Conservation (phyloP, 1,140 invertebrate genomes). For the Centruroides sculpturatus region DNA sequence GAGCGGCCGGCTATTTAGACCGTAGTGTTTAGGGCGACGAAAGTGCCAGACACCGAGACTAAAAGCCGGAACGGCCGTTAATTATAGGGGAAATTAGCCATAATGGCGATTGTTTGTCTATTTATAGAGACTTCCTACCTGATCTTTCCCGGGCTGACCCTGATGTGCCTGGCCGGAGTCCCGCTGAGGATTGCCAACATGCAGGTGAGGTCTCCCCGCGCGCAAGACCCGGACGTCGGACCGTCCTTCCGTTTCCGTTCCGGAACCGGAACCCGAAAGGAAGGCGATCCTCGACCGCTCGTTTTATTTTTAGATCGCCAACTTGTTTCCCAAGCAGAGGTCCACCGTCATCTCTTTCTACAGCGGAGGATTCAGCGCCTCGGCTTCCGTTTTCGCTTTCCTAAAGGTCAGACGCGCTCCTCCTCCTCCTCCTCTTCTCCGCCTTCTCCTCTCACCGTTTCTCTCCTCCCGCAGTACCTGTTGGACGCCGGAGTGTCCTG, state of each 20-base stretch:
- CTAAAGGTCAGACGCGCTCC: constrained; percentile 8
- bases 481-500: constrained; percentile 16
- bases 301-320: constrained; percentile 13
- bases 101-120: not conserved
- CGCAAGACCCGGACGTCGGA: no score
- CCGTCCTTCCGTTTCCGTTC: no score
- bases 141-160: constrained; percentile 15
- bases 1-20: no score
- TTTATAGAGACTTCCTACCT: constrained; percentile 15
- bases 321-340: constrained; percentile 16
- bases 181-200: constrained; percentile 20
- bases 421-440: no score
- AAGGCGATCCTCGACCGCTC: not conserved
- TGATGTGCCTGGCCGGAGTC: constrained; percentile 19
- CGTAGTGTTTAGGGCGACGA: no score
- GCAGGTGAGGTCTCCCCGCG: constrained; percentile 7
- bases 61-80: no score
- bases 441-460: no score
- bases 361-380: constrained; percentile 19
- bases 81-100: not conserved
- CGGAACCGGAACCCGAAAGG: no score
- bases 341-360: constrained; percentile 20
- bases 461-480: constrained; percentile 4
- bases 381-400: constrained; percentile 18
- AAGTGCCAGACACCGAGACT: no score